phyloP scores from a whole-genome alignment of 2,888 invertebrate genomes.

The Diplolepis rosae region DNA sequence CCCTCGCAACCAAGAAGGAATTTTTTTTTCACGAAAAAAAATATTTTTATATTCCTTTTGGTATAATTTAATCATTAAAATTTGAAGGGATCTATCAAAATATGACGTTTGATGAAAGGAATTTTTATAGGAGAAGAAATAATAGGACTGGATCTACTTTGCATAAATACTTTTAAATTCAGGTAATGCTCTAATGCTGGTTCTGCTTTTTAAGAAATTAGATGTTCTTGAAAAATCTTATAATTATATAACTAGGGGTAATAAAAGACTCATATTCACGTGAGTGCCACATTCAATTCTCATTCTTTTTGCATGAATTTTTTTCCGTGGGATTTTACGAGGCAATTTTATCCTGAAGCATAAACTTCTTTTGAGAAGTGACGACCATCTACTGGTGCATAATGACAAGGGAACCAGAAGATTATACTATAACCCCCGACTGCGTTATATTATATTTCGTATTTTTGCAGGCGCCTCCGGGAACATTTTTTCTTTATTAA shows the following conservation, averaged over 20 bases:
- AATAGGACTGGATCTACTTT: conserved; percentile 43
- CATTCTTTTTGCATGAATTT: conserved; percentile 32
- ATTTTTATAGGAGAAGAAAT: conserved; percentile 46
- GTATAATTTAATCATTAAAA: too few species aligned
- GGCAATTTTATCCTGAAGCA: conserved; percentile 1
- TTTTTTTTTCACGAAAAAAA: too few species aligned
- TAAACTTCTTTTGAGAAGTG: not conserved
- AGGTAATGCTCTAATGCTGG: not conserved
- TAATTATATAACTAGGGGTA: not conserved
- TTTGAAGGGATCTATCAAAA: too few species aligned
- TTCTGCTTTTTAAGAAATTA: not conserved
- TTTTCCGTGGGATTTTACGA: not conserved
- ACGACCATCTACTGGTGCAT: conserved; percentile 1
- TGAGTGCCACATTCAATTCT: not conserved
- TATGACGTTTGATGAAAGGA: not conserved
- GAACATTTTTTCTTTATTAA: conserved; percentile 6
- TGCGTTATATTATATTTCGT: not conserved
- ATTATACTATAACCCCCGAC: not conserved
- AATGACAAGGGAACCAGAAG: conserved; percentile 6
- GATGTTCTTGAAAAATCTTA: not conserved
- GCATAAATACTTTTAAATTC: not conserved
- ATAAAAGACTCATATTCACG: conserved; percentile 8
- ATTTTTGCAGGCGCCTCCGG: not conserved
- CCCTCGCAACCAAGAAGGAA: too few species aligned
- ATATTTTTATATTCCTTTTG: too few species aligned